Evolutionary conservation across 2,888 invertebrate species (phyloP).

Genomic region (Chalcis sispes): DNA sequence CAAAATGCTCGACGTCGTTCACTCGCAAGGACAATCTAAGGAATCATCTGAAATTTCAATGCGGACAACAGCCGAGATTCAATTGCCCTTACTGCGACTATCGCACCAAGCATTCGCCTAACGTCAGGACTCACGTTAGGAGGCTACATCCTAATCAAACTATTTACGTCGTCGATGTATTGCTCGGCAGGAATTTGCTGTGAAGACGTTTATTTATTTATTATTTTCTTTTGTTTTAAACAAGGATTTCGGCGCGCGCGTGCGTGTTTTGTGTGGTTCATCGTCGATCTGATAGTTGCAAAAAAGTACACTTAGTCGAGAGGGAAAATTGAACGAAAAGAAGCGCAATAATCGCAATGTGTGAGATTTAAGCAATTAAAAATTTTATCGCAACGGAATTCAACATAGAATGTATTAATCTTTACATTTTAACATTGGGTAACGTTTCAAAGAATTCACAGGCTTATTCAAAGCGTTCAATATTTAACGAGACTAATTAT

Average conservation of each 20-base stretch:
- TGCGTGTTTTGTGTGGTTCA: no score
- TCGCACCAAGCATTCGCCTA: constrained; percentile 69
- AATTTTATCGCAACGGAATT: no score
- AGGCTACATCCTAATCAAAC: constrained; percentile 52
- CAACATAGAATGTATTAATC: no score
- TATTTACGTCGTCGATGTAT: constrained; percentile 47
- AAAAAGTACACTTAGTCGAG: no score
- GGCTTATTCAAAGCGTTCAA: no score
- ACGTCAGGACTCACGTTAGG: constrained; percentile 70
- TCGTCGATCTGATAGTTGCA: no score
- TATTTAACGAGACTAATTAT: no score
- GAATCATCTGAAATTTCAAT: constrained; percentile 69
- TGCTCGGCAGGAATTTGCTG: constrained; percentile 23
- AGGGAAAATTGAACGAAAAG: no score
- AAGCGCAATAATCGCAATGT: no score
- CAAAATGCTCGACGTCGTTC: constrained; percentile 59
- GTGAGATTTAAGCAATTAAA: no score
- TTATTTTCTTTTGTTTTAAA: neutral
- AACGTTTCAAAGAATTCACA: no score
- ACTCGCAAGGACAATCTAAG: constrained; percentile 69
- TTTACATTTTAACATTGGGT: no score
- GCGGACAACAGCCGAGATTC: constrained; percentile 72
- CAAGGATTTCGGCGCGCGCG: neutral
- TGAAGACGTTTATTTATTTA: constrained; percentile 12
- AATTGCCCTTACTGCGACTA: constrained; percentile 72